phyloP scores from a whole-genome alignment of 2,797 vertebrate genomes.

The Centroberyx gerrardi region DNA sequence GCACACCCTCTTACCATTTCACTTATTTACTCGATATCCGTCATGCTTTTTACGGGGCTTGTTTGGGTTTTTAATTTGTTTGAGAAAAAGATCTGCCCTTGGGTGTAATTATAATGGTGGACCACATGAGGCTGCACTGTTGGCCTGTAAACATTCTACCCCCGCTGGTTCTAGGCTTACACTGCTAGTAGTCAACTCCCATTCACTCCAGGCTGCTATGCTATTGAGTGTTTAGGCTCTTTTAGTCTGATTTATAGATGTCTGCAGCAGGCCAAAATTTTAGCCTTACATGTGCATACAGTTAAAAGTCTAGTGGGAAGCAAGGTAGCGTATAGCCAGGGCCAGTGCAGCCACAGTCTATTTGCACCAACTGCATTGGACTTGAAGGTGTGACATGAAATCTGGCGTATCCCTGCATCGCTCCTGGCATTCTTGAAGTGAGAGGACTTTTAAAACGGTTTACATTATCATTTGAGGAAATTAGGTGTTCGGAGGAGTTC shows the following conservation, averaged over 20 bases:
- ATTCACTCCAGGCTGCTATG: constrained; percentile 52
- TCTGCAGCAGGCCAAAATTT: constrained; percentile 37
- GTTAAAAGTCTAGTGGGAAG: constrained; percentile 49
- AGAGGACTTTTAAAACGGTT: constrained; percentile 13
- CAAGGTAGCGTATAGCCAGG: constrained; percentile 19
- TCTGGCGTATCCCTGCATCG: constrained; percentile 24
- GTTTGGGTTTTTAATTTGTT: constrained; percentile 83
- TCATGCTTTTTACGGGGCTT: constrained; percentile 75
- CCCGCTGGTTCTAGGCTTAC: constrained; percentile 44
- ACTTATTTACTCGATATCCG: constrained; percentile 75
- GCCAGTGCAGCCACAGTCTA: constrained; percentile 17
- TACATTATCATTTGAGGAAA: constrained; percentile 62
- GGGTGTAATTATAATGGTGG: constrained; percentile 81
- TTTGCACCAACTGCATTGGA: constrained; percentile 41
- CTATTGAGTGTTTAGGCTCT: constrained; percentile 48
- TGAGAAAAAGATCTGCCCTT: constrained; percentile 78
- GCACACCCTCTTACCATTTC: constrained; percentile 52
- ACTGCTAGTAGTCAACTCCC: constrained; percentile 46
- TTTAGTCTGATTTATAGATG: constrained; percentile 54
- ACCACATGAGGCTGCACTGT: constrained; percentile 76
- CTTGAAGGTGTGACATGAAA: constrained; percentile 37
- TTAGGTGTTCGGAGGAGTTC: constrained; percentile 38
- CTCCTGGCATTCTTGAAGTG: constrained; percentile 14
- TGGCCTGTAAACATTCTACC: constrained; percentile 74
- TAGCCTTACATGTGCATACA: constrained; percentile 46